phyloP scores from a whole-genome alignment of 2,113 vertebrate genomes.

The Turnix velox region DNA sequence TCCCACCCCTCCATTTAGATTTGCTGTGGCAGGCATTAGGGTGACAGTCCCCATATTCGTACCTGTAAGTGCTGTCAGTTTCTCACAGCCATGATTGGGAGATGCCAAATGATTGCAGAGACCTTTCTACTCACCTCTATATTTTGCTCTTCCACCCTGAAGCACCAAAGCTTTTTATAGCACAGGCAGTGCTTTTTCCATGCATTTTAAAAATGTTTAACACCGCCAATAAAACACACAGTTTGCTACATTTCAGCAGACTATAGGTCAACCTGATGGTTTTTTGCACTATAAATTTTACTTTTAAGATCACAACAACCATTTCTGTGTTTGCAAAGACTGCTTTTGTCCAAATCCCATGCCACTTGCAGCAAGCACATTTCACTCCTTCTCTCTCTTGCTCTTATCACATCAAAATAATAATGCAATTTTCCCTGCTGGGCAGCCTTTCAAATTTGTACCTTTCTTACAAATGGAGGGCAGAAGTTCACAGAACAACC shows the following conservation, averaged over 20 bases:
- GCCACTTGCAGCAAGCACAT: not conserved
- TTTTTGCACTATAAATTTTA: not conserved
- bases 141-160: not conserved
- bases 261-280: not conserved
- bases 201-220: not conserved
- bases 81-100: not conserved
- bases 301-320: not conserved
- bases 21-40: not conserved
- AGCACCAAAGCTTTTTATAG: not conserved
- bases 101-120: not conserved
- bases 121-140: not conserved
- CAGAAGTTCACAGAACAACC: not conserved
- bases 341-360: not conserved
- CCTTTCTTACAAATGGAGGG: not conserved
- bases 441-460: not conserved
- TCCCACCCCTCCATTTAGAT: not conserved
- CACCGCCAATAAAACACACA: not conserved
- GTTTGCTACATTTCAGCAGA: not conserved
- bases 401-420: not conserved
- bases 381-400: not conserved
- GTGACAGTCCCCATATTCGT: not conserved
- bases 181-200: not conserved
- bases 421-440: not conserved
- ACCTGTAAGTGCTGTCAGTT: not conserved
- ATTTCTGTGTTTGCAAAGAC: not conserved